Evolutionary conservation across 2,113 vertebrate genomes (phyloP), one percentile per base, ranked within the genome.

Genomic region (Balaeniceps rex): DNA sequence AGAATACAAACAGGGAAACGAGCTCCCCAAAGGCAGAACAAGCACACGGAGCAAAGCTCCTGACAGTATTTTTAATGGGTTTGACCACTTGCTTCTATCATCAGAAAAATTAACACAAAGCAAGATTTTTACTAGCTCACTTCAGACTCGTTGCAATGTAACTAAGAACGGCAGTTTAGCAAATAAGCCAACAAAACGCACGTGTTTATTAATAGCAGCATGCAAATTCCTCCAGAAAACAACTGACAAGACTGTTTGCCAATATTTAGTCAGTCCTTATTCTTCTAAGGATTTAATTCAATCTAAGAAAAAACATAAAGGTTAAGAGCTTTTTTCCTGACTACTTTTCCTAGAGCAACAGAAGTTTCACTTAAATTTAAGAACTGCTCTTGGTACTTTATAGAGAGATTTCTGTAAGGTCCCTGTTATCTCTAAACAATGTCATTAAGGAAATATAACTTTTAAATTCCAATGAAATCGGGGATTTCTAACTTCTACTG

Each of bases 1-100:
- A 38, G 19, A 71, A 69, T 4, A 49, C 18, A 55, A 44, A 28
- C 4, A 49, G 29, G 18, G 44, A 46, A 81, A 80, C 0, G 0
- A 84, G 40, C 16, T 88, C 14, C 44, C 31, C 77, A 57, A 31
- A 71, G 19, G 65, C 31, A 69, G 34, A 68, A 47, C 24, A 52
- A 82, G 90, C 24, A 33, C 31, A 9, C 0, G 29, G 31, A 92
- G 51, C 18, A 47, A 81, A 78, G 68, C 47, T 71, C 69, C 31
- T n/a, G 8, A 7, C 4, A 3, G 34, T 24, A 10, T 55, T 79
- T 79, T 57, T 34, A 72, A 80, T 3, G 2, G 36, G 44, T 82
- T 68, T 75, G n/a, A 33, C 69, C n/a, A 44, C 69, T 57, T 51
- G 71, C 46, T 80, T 94, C 36, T 71, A 71, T 33, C 44, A 68